Base-by-base conservation (phyloP, 2,797 vertebrate species). In the Micromesistius poutassou region DNA sequence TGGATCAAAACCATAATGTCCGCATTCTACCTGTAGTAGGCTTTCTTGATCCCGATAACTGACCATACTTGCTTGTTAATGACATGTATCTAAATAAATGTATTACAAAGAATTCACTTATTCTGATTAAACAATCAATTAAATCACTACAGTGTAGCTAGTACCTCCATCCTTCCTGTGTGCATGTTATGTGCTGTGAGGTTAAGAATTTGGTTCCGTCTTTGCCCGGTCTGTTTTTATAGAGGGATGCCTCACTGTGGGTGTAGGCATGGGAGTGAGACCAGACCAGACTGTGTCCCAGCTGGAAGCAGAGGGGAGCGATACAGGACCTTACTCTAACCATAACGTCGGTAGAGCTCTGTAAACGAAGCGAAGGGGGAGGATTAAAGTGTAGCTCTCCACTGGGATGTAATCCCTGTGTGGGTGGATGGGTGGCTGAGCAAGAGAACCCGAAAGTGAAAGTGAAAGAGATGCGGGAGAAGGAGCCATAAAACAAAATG, bases 341-440 rank as follows among this genome's bases (percentile, higher is more conserved):
- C 71, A 76, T 78, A 82, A 80, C 80, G 72, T 71, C 81, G 82
- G 82, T 68, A 80, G 81, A 80, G 82, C 85, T 88, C 77, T 72
- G 79, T 75, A 77, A 81, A 84, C 81, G 81, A 85, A 14, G 72
- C 46, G 30, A 40, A 10, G 68, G 77, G 14, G 68, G 77, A 78
- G 84, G 89, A 86, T 90, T 87, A 84, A 87, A 85, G 78, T 82
- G 79, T 38, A 77, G 84, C 72, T 80, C 78, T 83, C 42, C 77
- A 68, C 82, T 82, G 83, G 80, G 79, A 75, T 87, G 75, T 87
- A 91, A 89, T 90, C 89, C 86, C 76, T 66, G 79, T 30, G 86
- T 84, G 84, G 81, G 82, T 80, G 82, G 78, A 77, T 80, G 83
- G 71, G 77, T 77, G 40, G 74, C n/a, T 25, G 74, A 46, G 42